Evolutionary conservation across 2,797 vertebrate species (phyloP), one percentile per base, ranked within the genome.

Genomic region (Tragopan temminckii): DNA sequence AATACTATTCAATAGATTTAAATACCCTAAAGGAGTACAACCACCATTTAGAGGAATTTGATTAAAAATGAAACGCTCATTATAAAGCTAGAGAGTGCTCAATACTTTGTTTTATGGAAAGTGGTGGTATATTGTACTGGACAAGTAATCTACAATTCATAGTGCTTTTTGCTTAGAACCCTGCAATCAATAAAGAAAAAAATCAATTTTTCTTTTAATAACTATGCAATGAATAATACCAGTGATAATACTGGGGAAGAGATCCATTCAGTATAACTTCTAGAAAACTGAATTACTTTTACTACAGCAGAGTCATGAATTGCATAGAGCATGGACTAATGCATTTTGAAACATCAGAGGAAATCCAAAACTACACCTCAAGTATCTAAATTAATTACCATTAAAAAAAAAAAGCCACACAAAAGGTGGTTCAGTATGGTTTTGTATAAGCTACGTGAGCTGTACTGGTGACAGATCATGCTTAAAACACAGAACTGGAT

Each of bases 141-240:
- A 89, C 88, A 86, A 95, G 88, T 64, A 79, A 96, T 87, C 72
- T 74, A 89, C 77, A 90, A 95, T 80, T 91, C 85, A 71, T 35
- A 57, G 23, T 42, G n/a, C 53, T 81, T 93, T 88, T 85, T 92
- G 77, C 79, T 84, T 66, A 72, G 85, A 75, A 74, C 25, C 42
- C 43, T 66, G 66, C 66, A 83, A 89, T 97, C 96, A 74, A 94
- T 96, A 91, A 72, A 78, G 55, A 55, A 71, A 74, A 87, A 93
- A 97, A 94, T 96, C 95, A 69, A 93, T 95, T 71, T 83, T 94
- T 88, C 83, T 92, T 97, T 96, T 96, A 95, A 93, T 91, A 97
- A 94, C 87, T 76, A 50, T 23, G 52, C 58, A 79, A 78, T 95
- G 83, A 97, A 75, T 94, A 95, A 80, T 62, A 90, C 29, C 75